Percentiles rank a stretch among this genome's conserved stretches.
Conservation (phyloP, 2,888 invertebrate genomes). For the Melanostoma scalare region DNA sequence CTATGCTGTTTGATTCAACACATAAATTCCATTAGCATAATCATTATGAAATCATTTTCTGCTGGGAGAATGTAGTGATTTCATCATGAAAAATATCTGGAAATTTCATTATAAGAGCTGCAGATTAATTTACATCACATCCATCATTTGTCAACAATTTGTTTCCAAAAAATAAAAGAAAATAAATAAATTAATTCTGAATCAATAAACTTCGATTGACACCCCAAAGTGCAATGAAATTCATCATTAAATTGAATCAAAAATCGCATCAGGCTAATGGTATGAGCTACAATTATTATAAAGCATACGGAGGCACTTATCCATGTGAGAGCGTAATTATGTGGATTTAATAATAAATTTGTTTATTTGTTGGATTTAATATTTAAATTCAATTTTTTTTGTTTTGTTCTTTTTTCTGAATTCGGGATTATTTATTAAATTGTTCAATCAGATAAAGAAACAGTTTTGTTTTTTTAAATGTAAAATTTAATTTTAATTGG, state of each 20-base stretch:
- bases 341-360: no score
- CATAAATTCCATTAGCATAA: conserved; percentile 40
- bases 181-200: conserved; percentile 51
- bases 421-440: no score
- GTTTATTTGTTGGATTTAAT: no score
- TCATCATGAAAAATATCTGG: conserved; percentile 24
- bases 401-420: no score
- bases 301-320: no score
- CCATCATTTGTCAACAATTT: neutral
- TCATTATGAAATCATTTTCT: conserved; percentile 25
- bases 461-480: no score
- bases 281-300: no score
- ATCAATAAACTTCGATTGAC: conserved; percentile 50
- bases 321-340: no score
- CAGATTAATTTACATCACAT: neutral
- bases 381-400: no score
- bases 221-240: conserved; percentile 34
- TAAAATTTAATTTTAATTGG: no score
- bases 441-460: no score
- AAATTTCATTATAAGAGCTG: conserved; percentile 18
- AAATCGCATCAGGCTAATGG: neutral
- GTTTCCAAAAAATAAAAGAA: neutral
- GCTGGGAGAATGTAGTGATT: conserved; percentile 30
- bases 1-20: neutral
- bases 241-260: conserved; percentile 41